A percentile compares a stretch with the other conserved stretches of the same genome.
Conservation (phyloP, 2,888 invertebrate genomes). For the Cheilosia vulpina region DNA sequence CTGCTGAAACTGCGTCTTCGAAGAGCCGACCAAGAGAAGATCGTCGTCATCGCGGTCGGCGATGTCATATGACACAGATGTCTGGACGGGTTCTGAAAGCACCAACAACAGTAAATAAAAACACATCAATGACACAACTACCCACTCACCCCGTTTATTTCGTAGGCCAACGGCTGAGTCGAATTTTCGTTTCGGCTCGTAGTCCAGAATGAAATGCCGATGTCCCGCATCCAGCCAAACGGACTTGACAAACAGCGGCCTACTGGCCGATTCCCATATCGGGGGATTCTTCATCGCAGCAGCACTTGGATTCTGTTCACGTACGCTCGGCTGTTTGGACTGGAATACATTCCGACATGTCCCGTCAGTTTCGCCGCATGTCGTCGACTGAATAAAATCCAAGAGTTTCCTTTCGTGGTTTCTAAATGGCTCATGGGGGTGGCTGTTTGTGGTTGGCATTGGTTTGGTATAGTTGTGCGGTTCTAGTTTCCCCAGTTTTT, state of each 20-base stretch:
- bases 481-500: slow-evolving; percentile 37
- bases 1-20: slow-evolving; percentile 68
- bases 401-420: slow-evolving; percentile 38
- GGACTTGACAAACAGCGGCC: slow-evolving; percentile 86
- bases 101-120: neutral
- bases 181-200: slow-evolving; percentile 79
- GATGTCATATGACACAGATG: slow-evolving; percentile 58
- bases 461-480: slow-evolving; percentile 31
- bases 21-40: slow-evolving; percentile 73
- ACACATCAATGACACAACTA: neutral
- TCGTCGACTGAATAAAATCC: slow-evolving; percentile 60
- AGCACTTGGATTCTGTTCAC: slow-evolving; percentile 12
- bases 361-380: slow-evolving; percentile 43
- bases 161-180: slow-evolving; percentile 15
- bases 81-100: slow-evolving; percentile 57
- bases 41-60: slow-evolving; percentile 52
- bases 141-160: slow-evolving; percentile 62
- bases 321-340: slow-evolving; percentile 4
- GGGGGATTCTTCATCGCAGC: slow-evolving; percentile 83
- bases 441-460: slow-evolving; percentile 11
- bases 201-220: slow-evolving; percentile 82
- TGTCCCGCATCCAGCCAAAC: slow-evolving; percentile 86
- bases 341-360: slow-evolving; percentile 30
- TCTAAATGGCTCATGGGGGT: slow-evolving; percentile 49
- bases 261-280: slow-evolving; percentile 87